These are phyloP conservation scores for Neodiprion lecontei DNA, from an alignment of 1,140 invertebrate species.

Conservation along the genomic window DNA sequence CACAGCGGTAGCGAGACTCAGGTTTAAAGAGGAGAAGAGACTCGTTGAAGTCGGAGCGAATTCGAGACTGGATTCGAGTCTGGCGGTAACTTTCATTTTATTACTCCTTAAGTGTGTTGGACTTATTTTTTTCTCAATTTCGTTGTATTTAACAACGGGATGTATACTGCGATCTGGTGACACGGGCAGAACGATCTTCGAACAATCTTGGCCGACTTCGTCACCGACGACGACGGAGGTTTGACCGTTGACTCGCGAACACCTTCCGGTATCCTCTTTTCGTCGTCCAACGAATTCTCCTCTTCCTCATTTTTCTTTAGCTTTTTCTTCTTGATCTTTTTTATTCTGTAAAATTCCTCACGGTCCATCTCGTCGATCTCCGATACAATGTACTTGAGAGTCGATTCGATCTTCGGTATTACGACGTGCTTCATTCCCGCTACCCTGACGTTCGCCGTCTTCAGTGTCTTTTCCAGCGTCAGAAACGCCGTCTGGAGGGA, in stretches of 20 bases:
- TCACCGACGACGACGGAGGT: too few relatives aligned
- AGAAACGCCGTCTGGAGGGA: conserved; percentile 79
- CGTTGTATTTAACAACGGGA: neutral
- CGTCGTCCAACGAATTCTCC: neutral
- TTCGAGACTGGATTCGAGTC: too few relatives aligned
- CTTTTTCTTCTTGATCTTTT: conserved; percentile 89
- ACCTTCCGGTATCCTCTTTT: too few relatives aligned
- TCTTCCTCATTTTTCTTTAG: neutral
- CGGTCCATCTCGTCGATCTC: conserved; percentile 96
- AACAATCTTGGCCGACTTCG: too few relatives aligned
- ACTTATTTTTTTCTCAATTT: neutral
- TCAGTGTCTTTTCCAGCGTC: conserved; percentile 63
- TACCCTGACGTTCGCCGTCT: neutral
- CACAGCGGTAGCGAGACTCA: conserved; percentile 55
- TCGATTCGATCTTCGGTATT: conserved; percentile 93
- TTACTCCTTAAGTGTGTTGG: neutral
- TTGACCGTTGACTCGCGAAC: too few relatives aligned
- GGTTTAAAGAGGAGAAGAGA: conserved; percentile 32
- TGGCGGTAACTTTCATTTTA: too few relatives aligned
- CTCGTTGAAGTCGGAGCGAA: too few relatives aligned
- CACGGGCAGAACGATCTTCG: too few relatives aligned
- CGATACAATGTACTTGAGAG: conserved; percentile 92
- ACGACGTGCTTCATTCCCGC: conserved; percentile 68
- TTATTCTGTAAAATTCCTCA: conserved; percentile 96
- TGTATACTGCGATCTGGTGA: too few relatives aligned